Conservation (phyloP, 2,113 vertebrate genomes). For the Chinchilla lanigera region DNA sequence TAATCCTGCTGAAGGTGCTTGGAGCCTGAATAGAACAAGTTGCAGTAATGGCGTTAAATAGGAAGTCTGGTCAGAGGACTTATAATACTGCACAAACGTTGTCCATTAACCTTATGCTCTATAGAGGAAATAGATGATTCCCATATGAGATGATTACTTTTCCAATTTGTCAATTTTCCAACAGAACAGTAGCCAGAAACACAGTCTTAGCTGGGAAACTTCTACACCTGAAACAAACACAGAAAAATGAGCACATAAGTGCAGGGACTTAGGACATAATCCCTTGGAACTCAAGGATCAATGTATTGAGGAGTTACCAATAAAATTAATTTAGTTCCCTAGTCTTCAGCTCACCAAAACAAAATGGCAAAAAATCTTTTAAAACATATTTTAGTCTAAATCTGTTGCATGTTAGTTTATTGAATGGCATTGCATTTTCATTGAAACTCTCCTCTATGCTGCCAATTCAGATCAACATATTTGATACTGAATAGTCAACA, state of each 20-base stretch:
- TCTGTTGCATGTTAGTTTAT: slow-evolving; percentile 47
- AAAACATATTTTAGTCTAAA: slow-evolving; percentile 7
- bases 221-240: neutral
- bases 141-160: slow-evolving; percentile 4
- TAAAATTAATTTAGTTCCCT: neutral
- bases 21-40: neutral
- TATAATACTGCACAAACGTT: neutral
- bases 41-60: neutral
- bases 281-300: neutral
- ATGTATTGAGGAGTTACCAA: neutral
- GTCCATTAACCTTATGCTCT: neutral
- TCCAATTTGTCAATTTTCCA: neutral
- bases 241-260: fast-evolving
- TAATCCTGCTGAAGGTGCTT: neutral
- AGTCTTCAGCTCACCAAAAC: neutral
- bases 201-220: neutral
- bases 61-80: neutral
- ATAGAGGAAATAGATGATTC: slow-evolving; percentile 9
- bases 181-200: neutral
- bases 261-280: neutral
- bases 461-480: slow-evolving; percentile 65
- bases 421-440: slow-evolving; percentile 54
- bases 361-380: slow-evolving; percentile 25
- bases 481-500: slow-evolving; percentile 39
- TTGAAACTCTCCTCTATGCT: slow-evolving; percentile 29